These are phyloP conservation scores for Lytechinus pictus DNA, from an alignment of 35 echinoderm and acorn worm species.

Conservation along the genomic window DNA sequence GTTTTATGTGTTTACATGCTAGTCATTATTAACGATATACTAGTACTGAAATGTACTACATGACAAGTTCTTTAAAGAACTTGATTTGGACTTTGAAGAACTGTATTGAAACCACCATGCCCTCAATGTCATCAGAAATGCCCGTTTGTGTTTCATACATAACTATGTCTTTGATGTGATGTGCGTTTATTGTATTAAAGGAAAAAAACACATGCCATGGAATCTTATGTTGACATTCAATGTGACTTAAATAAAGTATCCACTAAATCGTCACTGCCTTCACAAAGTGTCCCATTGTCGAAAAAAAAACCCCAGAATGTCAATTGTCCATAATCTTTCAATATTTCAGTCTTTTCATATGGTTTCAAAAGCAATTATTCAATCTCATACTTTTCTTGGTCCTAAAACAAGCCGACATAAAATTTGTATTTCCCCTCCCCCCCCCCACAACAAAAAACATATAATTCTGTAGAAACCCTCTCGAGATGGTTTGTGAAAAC, in stretches of 20 bases:
- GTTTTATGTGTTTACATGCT: background rate
- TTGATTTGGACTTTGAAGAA: background rate
- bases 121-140: background rate
- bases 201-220: background rate
- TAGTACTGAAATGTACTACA: background rate
- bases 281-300: no score
- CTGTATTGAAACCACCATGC: background rate
- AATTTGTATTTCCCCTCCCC: no score
- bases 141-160: background rate
- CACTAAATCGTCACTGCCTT: no score
- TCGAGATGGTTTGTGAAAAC: no score
- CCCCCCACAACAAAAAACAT: no score
- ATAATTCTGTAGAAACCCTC: no score
- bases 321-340: background rate
- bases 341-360: no score
- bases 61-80: background rate
- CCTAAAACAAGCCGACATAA: no score
- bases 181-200: constrained; percentile 6
- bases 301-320: background rate
- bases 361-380: no score
- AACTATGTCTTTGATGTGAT: constrained; percentile 5
- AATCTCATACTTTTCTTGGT: no score
- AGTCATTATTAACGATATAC: background rate
- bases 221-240: background rate
- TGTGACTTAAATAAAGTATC: no score